Base-by-base conservation (phyloP, 2,113 vertebrate species). In the Macaca nemestrina region DNA sequence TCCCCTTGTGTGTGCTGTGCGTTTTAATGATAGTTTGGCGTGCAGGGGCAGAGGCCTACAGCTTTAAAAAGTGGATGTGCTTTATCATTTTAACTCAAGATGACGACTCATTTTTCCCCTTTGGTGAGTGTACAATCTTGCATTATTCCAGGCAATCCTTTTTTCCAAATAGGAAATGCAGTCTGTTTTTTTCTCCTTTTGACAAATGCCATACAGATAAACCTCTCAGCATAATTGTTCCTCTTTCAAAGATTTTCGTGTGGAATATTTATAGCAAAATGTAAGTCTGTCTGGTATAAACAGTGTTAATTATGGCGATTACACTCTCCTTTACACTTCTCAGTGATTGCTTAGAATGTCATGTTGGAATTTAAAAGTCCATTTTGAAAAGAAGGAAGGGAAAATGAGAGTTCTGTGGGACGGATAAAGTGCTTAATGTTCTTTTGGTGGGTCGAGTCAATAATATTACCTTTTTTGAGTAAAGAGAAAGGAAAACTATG, bases 141-240 rank as follows among this genome's bases (percentile, higher is more conserved):
- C 52, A 70, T 83, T 96, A 61, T 93, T 38, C 80, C 2, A 8
- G 91, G 96, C 81, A 92, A 90, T 91, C 55, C 90, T 86, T 93
- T 93, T 97, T 98, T 89, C 59, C 68, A 92, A 93, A 96, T 75
- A 98, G 94, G 93, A 98, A 97, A 67, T 64, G 4, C 32, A 95
- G 35, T 68, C 23, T 97, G 93, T 98, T 43, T 91, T 98, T 95
- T 97, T 92, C 89, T 95, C 1, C 95, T 14, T 98, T 97, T 97
- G 98, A 98, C 92, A 98, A 98, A 97, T 97, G 64, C 50, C 43
- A 91, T 85, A 72, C 57, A 98, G 97, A 96, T 97, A 98, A 98
- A 90, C 35, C 78, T 96, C 2, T 57, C 97, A 96, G 52, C 0
- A 0, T 94, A 96, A 97, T 70, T 0, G 0, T 23, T 78, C 30